These are phyloP conservation scores for Cancer borealis DNA, from an alignment of 2,888 invertebrate genomes.

Conservation along the genomic window DNA sequence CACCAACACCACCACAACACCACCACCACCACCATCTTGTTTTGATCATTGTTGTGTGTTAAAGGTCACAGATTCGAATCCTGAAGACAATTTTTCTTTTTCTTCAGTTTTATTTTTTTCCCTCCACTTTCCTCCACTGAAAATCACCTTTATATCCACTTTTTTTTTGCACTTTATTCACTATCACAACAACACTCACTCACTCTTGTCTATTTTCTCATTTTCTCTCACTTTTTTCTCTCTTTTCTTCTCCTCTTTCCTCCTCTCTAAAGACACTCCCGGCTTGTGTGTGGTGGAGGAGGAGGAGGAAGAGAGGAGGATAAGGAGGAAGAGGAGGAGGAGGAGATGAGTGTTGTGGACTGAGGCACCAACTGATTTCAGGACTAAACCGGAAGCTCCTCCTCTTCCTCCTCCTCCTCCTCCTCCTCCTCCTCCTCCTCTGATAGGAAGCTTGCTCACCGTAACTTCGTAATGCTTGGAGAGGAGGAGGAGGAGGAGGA, in stretches of 20 bases:
- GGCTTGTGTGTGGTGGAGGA: not conserved
- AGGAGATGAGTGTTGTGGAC: not conserved
- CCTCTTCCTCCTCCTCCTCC: not conserved
- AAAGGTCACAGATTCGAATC: too few species aligned
- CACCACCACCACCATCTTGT: not conserved
- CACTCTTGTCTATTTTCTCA: not conserved
- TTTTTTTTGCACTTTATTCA: not conserved
- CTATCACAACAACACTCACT: not conserved
- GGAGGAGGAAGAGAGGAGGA: slow-evolving; percentile 33
- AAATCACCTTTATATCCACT: not conserved
- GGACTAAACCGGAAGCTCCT: not conserved
- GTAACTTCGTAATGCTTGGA: slow-evolving; percentile 13
- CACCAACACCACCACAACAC: not conserved
- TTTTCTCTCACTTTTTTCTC: not conserved
- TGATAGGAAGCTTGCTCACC: not conserved
- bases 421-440: slow-evolving; percentile 18
- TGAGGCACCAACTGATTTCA: slow-evolving; percentile 21
- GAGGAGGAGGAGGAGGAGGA: not conserved
- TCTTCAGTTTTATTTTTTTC: not conserved
- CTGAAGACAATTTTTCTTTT: not conserved
- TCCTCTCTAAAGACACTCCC: not conserved
- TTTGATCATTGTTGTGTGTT: not conserved
- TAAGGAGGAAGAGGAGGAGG: slow-evolving; percentile 30
- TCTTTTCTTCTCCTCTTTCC: not conserved
- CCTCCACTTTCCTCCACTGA: not conserved